Evolutionary conservation across 23 tunicate genomes (phyloP).

Genomic region (Trididemnum nubilum): DNA sequence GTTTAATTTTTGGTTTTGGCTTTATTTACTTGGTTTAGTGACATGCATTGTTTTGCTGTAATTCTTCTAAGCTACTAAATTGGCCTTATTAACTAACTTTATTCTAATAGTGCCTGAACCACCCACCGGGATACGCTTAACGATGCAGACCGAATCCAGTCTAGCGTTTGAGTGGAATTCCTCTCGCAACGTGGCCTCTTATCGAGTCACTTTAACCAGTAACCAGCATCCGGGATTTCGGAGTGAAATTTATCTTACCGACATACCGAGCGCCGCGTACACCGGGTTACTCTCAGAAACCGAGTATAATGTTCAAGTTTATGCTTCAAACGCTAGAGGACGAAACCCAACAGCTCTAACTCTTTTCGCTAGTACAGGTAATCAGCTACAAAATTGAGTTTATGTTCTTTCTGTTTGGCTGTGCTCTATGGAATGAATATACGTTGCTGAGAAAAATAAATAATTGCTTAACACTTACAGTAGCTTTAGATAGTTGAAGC

Average conservation of each 20-base stretch:
- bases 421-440: too few relatives aligned
- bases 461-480: too few relatives aligned
- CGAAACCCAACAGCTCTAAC: neutral
- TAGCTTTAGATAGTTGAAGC: too few relatives aligned
- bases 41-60: too few relatives aligned
- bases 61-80: too few relatives aligned
- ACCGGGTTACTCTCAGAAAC: neutral
- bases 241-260: neutral
- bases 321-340: neutral
- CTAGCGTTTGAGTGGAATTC: conserved; percentile 13
- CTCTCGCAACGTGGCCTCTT: neutral
- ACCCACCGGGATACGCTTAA: neutral
- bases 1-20: too few relatives aligned
- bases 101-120: neutral
- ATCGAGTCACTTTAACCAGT: neutral
- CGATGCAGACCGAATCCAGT: neutral
- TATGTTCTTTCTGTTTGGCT: too few relatives aligned
- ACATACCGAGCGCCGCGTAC: neutral
- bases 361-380: neutral
- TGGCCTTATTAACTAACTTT: too few relatives aligned
- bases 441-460: too few relatives aligned
- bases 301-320: neutral
- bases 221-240: neutral
- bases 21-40: too few relatives aligned
- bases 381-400: too few relatives aligned